These are phyloP conservation scores for Peromyscus attwateri DNA, from an alignment of 2,797 vertebrate genomes.

Conservation along the genomic window DNA sequence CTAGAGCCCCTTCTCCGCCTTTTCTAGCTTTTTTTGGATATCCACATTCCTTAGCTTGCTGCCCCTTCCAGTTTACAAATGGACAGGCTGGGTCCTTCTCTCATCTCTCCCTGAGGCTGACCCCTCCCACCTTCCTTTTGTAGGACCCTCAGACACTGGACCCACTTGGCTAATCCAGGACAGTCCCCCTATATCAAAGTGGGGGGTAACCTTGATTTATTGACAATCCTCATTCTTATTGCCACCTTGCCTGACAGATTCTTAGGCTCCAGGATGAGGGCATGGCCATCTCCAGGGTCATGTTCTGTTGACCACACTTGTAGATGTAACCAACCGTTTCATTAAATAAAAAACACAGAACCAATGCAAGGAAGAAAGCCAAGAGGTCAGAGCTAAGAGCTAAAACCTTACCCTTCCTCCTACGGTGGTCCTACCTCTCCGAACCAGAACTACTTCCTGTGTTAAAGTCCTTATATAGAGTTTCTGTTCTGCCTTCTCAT, in stretches of 20 bases:
- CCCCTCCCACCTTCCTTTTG: neutral
- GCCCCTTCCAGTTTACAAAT: neutral
- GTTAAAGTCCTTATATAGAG: too few species aligned
- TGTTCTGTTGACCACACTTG: neutral
- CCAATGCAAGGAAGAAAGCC: too few species aligned
- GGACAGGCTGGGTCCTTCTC: neutral
- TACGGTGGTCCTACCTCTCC: too few species aligned
- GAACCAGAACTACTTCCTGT: too few species aligned
- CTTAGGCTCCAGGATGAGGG: neutral
- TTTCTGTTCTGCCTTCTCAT: too few species aligned
- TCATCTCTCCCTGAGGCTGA: neutral
- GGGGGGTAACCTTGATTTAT: neutral
- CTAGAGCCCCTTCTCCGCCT: neutral
- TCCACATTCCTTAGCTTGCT: rapidly evolving
- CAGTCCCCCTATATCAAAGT: neutral
- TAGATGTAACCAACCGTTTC: too few species aligned
- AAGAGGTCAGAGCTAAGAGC: too few species aligned
- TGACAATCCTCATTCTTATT: neutral
- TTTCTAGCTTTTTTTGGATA: rapidly evolving
- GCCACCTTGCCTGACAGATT: neutral
- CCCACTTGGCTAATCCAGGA: neutral
- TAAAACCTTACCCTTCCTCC: too few species aligned
- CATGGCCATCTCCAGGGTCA: neutral
- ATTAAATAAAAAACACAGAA: too few species aligned
- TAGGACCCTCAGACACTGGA: neutral